phyloP scores from a whole-genome alignment of 2,888 invertebrate genomes.

The Melieria picta region DNA sequence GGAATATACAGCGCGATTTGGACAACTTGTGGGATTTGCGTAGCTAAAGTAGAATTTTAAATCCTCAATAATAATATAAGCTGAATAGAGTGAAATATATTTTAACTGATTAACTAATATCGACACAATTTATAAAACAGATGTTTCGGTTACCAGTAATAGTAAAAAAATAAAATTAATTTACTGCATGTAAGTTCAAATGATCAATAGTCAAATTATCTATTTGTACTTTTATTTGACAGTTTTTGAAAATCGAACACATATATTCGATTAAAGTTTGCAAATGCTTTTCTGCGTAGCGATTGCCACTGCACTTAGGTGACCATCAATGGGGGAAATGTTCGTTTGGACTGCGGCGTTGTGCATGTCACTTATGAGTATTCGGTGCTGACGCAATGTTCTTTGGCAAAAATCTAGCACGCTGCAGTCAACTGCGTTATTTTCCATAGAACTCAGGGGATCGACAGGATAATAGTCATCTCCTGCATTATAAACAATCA shows the following conservation, averaged over 20 bases:
- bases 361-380: slow-evolving; percentile 48
- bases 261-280: too few species aligned
- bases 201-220: slow-evolving; percentile 33
- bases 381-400: slow-evolving; percentile 57
- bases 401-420: slow-evolving; percentile 55
- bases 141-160: slow-evolving; percentile 1
- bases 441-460: slow-evolving; percentile 52
- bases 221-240: slow-evolving; percentile 1
- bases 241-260: too few species aligned
- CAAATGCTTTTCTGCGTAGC: too few species aligned
- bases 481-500: slow-evolving; percentile 60
- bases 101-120: neutral
- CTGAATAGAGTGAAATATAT: too few species aligned
- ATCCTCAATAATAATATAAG: too few species aligned
- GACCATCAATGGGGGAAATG: slow-evolving; percentile 49
- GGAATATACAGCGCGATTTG: slow-evolving; percentile 67
- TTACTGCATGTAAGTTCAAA: neutral
- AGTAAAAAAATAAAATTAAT: neutral
- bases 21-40: slow-evolving; percentile 31
- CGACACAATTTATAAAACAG: slow-evolving; percentile 7
- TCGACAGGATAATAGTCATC: slow-evolving; percentile 67
- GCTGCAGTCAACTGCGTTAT: slow-evolving; percentile 48
- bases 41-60: neutral
- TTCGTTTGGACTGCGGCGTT: slow-evolving; percentile 49
- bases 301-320: slow-evolving; percentile 43